Evolutionary conservation across 2,888 invertebrate species (phyloP), one percentile per base, ranked within the genome.

Genomic region (Andrena camellia): DNA sequence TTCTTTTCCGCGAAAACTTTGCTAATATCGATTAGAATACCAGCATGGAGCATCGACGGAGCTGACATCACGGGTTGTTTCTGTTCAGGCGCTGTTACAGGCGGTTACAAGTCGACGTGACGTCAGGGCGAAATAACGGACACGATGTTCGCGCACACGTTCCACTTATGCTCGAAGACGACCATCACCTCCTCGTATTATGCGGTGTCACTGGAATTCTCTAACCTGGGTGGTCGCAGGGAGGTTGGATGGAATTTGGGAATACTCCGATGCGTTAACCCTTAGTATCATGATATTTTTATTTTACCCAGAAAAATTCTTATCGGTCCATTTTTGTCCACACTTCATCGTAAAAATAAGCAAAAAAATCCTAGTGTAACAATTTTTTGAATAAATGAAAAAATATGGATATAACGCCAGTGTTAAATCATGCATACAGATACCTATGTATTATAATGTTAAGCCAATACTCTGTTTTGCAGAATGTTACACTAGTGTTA

Each of bases 81-180:
- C 70, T 48, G 83, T 77, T 84, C 66, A 42, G 75, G 74, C 75
- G 83, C 77, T 85, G 84, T 89, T 86, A 90, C 88, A n/a, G 83
- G 87, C 87, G 85, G 88, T 90, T 88, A 89, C 89, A 89, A 88
- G 88, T 64, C 78, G 68, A 50, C 71, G 85, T 91, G 92, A 91
- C 90, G 90, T 91, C 91, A 91, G 73, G 78, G 82, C 88, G 87
- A 86, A 91, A 87, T 92, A 92, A 92, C 91, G 91, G 92, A 89
- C 89, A 88, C 87, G 83, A 87, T 85, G 86, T 88, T 88, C 84
- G 83, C 83, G 74, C 84, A 88, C 88, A 88, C 88, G 91, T 91
- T 91, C 91, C 88, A 91, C 90, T 91, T 91, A 78, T 73, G 77
- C 70, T 48, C 59, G 73, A 76, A 78, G 64, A 48, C 81, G 82